Conservation (phyloP, 2,113 vertebrate species). For the Todiramphus chloris region DNA sequence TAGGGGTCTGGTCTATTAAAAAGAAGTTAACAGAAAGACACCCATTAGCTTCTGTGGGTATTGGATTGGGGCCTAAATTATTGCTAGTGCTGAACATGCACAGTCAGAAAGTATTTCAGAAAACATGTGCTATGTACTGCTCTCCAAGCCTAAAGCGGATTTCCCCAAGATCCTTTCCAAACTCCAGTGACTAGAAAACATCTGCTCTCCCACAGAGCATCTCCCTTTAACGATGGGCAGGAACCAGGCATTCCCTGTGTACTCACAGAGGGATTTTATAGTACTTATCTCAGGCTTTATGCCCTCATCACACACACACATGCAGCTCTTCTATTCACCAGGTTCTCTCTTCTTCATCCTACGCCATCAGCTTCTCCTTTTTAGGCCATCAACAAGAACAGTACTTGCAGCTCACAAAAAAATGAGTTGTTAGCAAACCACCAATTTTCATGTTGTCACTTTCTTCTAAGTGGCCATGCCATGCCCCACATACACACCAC, state of each 20-base stretch:
- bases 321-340: conserved; percentile 55
- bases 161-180: conserved; percentile 16
- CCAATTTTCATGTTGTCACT: background rate
- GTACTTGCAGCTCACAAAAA: conserved; percentile 72
- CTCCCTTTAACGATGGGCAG: conserved; percentile 28
- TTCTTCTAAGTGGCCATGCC: background rate
- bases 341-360: conserved; percentile 8
- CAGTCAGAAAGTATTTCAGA: conserved; percentile 24
- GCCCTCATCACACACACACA: background rate
- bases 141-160: background rate
- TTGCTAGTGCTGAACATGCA: conserved; percentile 11
- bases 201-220: background rate
- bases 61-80: conserved; percentile 60
- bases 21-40: conserved; percentile 38
- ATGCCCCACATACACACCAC: background rate
- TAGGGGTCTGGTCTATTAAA: conserved; percentile 52
- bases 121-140: background rate
- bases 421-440: conserved; percentile 64
- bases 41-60: conserved; percentile 59
- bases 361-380: conserved; percentile 68
- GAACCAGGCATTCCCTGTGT: conserved; percentile 75
- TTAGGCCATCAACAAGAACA: conserved; percentile 71
- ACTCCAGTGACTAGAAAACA: background rate
- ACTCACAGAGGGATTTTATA: conserved; percentile 63
- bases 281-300: conserved; percentile 52